Conservation (phyloP, 2,113 vertebrate species). For the Pogonocichla stellata region DNA sequence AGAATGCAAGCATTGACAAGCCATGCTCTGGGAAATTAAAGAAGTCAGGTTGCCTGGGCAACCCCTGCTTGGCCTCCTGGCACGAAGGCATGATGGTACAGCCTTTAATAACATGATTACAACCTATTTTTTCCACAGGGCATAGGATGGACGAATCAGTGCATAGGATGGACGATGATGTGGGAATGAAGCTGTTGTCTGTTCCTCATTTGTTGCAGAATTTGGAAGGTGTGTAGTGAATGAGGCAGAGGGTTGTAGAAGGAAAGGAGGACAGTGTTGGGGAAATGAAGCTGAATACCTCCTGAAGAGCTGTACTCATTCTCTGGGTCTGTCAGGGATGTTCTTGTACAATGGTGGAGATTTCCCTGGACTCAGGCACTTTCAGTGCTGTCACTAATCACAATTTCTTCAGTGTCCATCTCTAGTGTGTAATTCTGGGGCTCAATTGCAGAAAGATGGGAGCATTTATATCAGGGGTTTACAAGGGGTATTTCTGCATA, state of each 20-base stretch:
- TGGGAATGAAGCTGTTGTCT: conserved; percentile 66
- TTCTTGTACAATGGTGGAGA: background rate
- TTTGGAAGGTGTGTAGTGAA: conserved; percentile 69
- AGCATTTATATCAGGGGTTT: background rate
- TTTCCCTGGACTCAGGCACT: background rate
- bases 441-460: background rate
- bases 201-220: conserved; percentile 72
- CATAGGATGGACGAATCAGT: conserved; percentile 65
- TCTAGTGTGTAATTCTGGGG: background rate
- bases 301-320: background rate
- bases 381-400: background rate
- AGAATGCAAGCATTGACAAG: background rate
- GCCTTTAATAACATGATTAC: conserved; percentile 53
- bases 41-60: conserved; percentile 55
- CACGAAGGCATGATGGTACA: conserved; percentile 5
- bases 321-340: background rate
- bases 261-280: conserved; percentile 1
- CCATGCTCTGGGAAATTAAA: background rate
- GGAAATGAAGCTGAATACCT: background rate
- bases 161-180: conserved; percentile 62
- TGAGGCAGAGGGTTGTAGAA: conserved; percentile 25
- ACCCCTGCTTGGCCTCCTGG: conserved; percentile 49
- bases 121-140: conserved; percentile 63
- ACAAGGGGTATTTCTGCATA: background rate
- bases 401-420: background rate